Conservation (phyloP, 2,888 invertebrate species). For the Drosophila paucipuncta region DNA sequence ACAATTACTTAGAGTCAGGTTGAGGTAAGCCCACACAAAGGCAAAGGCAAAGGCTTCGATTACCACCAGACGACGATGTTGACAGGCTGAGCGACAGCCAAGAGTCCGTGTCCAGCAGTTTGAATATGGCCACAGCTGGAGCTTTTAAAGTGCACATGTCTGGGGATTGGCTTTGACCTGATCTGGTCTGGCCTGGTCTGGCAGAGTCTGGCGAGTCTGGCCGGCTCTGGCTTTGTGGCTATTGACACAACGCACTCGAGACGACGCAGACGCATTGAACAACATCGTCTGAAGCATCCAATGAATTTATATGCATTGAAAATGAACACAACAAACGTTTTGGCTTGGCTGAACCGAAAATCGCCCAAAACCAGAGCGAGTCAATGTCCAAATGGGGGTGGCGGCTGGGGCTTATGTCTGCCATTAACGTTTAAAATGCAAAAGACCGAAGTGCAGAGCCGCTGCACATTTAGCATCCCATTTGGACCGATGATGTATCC, state of each 20-base stretch:
- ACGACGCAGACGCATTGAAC: slow-evolving; percentile 30
- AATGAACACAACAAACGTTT: slow-evolving; percentile 78
- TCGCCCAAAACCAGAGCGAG: slow-evolving; percentile 10
- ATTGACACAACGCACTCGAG: slow-evolving; percentile 49
- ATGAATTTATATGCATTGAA: slow-evolving; percentile 73
- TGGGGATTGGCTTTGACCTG: slow-evolving; percentile 21
- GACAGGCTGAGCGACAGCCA: slow-evolving; percentile 44
- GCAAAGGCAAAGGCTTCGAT: slow-evolving; percentile 46
- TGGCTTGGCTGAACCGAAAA: slow-evolving; percentile 59
- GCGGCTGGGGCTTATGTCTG: slow-evolving; percentile 57
- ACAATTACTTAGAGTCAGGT: slow-evolving; percentile 26
- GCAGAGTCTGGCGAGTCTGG: slow-evolving; percentile 1
- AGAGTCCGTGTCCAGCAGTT: slow-evolving; percentile 8
- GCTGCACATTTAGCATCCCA: slow-evolving; percentile 47
- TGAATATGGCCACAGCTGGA: slow-evolving; percentile 10
- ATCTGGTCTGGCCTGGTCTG: slow-evolving; percentile 3
- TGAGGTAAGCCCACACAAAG: slow-evolving; percentile 18
- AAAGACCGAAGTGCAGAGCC: slow-evolving; percentile 57
- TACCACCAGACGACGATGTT: slow-evolving; percentile 42
- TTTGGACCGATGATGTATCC: slow-evolving; percentile 67
- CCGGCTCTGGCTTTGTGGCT: slow-evolving; percentile 46
- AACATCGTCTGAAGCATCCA: slow-evolving; percentile 38
- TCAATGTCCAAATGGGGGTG: slow-evolving; percentile 17
- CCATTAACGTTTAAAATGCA: slow-evolving; percentile 65
- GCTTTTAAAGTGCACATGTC: slow-evolving; percentile 27